Percentiles rank a stretch among this genome's conserved stretches.
These are phyloP conservation scores for Prionailurus viverrinus DNA, from an alignment of 2,113 vertebrate genomes.

Conservation along the genomic window DNA sequence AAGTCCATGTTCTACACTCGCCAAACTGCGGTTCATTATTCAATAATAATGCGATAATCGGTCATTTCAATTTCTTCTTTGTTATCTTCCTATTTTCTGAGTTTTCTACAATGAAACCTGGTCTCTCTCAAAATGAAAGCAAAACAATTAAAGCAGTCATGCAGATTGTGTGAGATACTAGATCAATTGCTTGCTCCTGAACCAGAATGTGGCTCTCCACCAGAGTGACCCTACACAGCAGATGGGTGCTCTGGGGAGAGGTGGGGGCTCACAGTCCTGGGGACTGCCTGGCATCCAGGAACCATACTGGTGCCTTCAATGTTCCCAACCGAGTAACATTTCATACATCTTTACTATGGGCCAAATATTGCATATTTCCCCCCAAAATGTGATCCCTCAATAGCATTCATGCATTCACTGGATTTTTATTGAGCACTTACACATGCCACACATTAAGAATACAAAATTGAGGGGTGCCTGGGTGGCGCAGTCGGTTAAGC, in stretches of 20 bases:
- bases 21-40: background rate
- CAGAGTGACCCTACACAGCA: background rate
- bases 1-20: background rate
- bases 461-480: background rate
- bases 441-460: background rate
- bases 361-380: background rate
- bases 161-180: background rate
- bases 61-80: slow-evolving; percentile 1
- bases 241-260: background rate
- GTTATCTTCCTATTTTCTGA: background rate
- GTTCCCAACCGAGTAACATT: background rate
- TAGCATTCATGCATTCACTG: background rate
- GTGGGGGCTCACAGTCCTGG: background rate
- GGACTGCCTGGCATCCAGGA: background rate
- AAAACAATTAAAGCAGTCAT: background rate
- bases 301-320: background rate
- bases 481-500: no score
- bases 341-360: background rate
- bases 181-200: background rate
- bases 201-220: background rate
- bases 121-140: slow-evolving; percentile 19
- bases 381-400: background rate
- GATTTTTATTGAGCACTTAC: background rate
- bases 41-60: slow-evolving; percentile 1
- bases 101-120: slow-evolving; percentile 35